These are phyloP conservation scores for Pseudorasbora parva DNA, from an alignment of 2,113 vertebrate species.

Conservation along the genomic window DNA sequence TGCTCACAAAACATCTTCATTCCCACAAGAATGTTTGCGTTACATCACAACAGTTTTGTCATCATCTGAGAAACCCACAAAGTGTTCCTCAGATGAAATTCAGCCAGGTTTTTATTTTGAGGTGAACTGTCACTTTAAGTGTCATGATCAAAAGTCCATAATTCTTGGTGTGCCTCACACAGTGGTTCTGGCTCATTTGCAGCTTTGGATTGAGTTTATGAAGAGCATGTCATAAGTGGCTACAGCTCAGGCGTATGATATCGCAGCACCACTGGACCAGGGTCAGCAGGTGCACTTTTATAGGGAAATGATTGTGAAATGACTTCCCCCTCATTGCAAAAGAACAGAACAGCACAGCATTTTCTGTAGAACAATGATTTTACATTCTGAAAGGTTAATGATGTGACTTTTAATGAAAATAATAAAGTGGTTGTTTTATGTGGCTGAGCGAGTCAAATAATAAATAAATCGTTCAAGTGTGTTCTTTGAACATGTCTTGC, in stretches of 20 bases:
- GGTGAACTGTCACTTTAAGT: background rate
- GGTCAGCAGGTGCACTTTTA: slow-evolving; percentile 11
- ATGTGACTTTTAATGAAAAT: background rate
- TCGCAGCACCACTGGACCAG: background rate
- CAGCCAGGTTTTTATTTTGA: background rate
- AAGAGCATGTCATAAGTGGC: slow-evolving; percentile 12
- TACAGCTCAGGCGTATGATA: background rate
- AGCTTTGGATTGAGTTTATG: background rate
- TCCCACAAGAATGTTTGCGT: too few species aligned
- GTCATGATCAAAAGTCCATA: background rate
- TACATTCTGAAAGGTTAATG: background rate
- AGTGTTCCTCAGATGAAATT: background rate
- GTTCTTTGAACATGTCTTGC: background rate
- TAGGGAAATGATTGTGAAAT: slow-evolving; percentile 23
- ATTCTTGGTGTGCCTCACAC: background rate
- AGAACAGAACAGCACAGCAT: background rate
- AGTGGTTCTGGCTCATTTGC: slow-evolving; percentile 11
- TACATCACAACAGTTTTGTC: too few species aligned
- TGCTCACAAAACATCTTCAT: background rate
- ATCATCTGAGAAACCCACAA: too few species aligned
- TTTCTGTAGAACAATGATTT: background rate
- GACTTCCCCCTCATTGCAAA: slow-evolving; percentile 26
- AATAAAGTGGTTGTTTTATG: background rate
- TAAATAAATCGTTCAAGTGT: background rate
- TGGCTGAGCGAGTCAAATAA: background rate